These are phyloP conservation scores for Spodoptera picta DNA, from an alignment of 2,888 invertebrate genomes.

Conservation along the genomic window DNA sequence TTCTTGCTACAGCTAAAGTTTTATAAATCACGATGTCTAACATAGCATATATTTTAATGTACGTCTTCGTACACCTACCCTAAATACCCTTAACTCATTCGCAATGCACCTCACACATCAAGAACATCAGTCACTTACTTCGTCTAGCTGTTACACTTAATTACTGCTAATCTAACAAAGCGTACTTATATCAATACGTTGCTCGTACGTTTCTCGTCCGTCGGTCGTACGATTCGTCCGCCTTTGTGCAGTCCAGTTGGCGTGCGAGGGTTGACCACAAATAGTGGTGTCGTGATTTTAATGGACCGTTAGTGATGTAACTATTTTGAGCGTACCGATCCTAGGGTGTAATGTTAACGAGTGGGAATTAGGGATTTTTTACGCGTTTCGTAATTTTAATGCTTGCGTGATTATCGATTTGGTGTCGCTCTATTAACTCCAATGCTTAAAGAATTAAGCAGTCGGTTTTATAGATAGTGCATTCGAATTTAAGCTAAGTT, in stretches of 20 bases:
- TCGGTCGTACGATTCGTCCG: constrained; percentile 15
- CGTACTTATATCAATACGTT: constrained; percentile 10
- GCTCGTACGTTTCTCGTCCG: background rate
- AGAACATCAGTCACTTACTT: background rate
- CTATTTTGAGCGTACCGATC: constrained; percentile 24
- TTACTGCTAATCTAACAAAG: constrained; percentile 15
- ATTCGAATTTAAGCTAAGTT: too few species aligned
- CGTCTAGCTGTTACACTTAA: constrained; percentile 10
- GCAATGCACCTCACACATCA: background rate
- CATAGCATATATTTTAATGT: too few species aligned
- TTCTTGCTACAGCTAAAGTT: too few species aligned
- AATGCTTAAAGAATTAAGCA: too few species aligned
- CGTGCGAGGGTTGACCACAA: constrained; percentile 40
- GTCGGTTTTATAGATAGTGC: too few species aligned
- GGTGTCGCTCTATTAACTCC: too few species aligned
- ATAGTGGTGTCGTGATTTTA: constrained; percentile 52
- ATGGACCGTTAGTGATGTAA: constrained; percentile 48
- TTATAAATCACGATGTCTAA: too few species aligned
- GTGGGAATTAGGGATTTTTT: too few species aligned
- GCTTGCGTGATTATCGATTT: too few species aligned
- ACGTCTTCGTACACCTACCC: too few species aligned
- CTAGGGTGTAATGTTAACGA: background rate
- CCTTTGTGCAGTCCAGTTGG: constrained; percentile 24
- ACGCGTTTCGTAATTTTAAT: too few species aligned
- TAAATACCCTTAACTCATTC: background rate